phyloP scores from a whole-genome alignment of 2,113 vertebrate genomes.

The Xiphophorus couchianus region DNA sequence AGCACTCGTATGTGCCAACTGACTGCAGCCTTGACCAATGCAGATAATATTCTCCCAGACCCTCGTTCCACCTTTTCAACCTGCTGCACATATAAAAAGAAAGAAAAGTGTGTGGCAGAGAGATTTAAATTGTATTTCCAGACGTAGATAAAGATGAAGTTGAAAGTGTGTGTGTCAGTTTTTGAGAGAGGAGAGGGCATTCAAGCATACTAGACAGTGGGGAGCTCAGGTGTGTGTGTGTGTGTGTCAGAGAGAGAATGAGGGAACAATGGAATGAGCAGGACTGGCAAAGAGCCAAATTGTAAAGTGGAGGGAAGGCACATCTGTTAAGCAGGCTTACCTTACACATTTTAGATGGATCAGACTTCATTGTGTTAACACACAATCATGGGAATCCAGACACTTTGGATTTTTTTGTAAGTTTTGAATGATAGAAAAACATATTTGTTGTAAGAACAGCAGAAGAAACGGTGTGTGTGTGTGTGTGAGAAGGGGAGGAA shows the following conservation, averaged over 20 bases:
- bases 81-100: not conserved
- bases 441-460: not conserved
- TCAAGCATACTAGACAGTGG: constrained; percentile 6
- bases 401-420: not conserved
- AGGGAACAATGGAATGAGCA: not conserved
- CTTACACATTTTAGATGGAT: not conserved
- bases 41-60: constrained; percentile 37
- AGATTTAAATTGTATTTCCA: constrained; percentile 5
- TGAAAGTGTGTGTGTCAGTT: not conserved
- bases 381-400: not conserved
- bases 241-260: constrained; percentile 1
- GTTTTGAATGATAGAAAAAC: not conserved
- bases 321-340: not conserved
- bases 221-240: not conserved
- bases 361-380: not conserved
- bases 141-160: constrained; percentile 23
- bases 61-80: constrained; percentile 24
- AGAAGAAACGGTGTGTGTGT: too few relatives aligned
- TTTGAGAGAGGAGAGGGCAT: constrained; percentile 15
- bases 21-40: constrained; percentile 33
- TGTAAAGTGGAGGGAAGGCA: not conserved
- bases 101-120: not conserved
- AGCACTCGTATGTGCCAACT: not conserved
- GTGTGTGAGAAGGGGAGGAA: too few relatives aligned
- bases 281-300: not conserved